Evolutionary conservation across 2,797 vertebrate species (phyloP).

Genomic region (Pseudopleuronectes americanus): DNA sequence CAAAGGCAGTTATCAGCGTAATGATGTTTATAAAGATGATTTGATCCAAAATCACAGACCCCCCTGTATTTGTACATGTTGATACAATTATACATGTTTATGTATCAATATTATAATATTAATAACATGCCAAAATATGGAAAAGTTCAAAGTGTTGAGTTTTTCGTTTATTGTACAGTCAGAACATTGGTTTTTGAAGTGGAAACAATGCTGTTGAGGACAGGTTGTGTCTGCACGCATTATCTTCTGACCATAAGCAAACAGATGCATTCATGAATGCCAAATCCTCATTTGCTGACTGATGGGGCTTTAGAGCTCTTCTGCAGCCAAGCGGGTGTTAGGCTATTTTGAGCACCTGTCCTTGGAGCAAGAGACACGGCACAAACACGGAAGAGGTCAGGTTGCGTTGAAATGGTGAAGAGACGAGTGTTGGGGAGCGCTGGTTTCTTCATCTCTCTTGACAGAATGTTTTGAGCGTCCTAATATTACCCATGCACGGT

Average conservation of each 20-base stretch:
- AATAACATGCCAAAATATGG: no score
- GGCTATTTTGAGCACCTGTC: conserved; percentile 68
- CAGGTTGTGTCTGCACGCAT: neutral
- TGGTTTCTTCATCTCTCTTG: conserved; percentile 16
- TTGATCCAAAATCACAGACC: neutral
- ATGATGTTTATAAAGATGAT: conserved; percentile 20
- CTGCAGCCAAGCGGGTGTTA: conserved; percentile 57
- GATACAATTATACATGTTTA: neutral
- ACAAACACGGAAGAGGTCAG: conserved; percentile 38
- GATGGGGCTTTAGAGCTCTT: conserved; percentile 60
- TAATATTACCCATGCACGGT: neutral
- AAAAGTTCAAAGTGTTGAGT: neutral
- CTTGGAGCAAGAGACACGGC: conserved; percentile 45
- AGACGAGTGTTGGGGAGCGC: neutral
- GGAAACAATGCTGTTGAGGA: neutral
- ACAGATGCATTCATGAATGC: conserved; percentile 15
- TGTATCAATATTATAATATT: neutral
- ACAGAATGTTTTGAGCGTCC: conserved; percentile 7
- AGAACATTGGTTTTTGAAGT: neutral
- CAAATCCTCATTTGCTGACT: conserved; percentile 44
- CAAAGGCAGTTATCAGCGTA: conserved; percentile 20
- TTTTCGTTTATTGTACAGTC: neutral
- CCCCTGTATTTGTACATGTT: neutral
- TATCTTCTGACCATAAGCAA: conserved; percentile 18
- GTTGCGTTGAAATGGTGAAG: conserved; percentile 29